Conservation (phyloP, 1,140 invertebrate genomes). For the Gryllus bimaculatus region DNA sequence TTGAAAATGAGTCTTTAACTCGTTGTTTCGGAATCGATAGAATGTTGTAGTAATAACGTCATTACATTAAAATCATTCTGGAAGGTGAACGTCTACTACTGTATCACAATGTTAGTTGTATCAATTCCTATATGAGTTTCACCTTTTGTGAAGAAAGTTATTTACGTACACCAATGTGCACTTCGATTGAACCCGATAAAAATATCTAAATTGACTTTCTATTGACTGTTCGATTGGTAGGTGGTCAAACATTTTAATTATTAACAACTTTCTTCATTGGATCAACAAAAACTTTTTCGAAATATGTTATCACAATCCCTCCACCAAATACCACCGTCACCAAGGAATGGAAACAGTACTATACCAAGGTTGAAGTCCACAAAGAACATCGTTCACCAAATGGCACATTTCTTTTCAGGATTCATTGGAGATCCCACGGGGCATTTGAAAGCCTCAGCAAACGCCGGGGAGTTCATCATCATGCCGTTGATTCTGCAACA, state of each 20-base stretch:
- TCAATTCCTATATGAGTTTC: too few relatives aligned
- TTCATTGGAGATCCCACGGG: slow-evolving; percentile 54
- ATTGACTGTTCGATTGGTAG: not conserved
- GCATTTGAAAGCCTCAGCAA: slow-evolving; percentile 59
- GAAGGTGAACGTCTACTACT: too few relatives aligned
- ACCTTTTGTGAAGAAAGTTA: too few relatives aligned
- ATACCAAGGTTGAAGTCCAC: too few relatives aligned
- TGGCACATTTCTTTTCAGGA: slow-evolving; percentile 57
- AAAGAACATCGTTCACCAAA: slow-evolving; percentile 44
- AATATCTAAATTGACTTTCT: not conserved
- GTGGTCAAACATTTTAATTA: not conserved
- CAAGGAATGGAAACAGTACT: too few relatives aligned
- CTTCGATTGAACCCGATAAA: too few relatives aligned
- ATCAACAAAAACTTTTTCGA: not conserved
- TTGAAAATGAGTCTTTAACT: too few relatives aligned
- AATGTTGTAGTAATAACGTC: too few relatives aligned
- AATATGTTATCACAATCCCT: not conserved
- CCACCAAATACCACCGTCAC: not conserved
- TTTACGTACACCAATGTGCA: too few relatives aligned
- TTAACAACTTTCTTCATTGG: not conserved
- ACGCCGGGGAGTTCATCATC: slow-evolving; percentile 54
- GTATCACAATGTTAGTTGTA: too few relatives aligned
- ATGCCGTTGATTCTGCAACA: slow-evolving; percentile 41
- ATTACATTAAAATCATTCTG: too few relatives aligned
- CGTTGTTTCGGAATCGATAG: too few relatives aligned